A percentile compares a stretch with the other conserved stretches of the same genome.
Evolutionary conservation across 2,888 invertebrate genomes (phyloP).

Genomic region (Odontocerum albicorne): DNA sequence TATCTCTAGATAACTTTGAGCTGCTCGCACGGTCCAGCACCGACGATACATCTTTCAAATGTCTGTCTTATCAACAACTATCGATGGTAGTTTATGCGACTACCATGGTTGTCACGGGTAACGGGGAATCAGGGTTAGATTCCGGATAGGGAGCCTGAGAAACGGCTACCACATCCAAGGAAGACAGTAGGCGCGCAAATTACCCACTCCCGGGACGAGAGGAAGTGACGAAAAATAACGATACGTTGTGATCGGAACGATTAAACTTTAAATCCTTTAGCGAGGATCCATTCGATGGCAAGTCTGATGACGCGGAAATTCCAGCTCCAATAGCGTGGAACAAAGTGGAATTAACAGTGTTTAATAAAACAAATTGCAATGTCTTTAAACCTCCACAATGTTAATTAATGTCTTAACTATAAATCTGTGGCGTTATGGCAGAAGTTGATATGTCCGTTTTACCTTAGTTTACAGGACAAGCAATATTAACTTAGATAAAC

Average conservation of each 20-base stretch:
- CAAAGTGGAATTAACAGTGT: too few relatives aligned
- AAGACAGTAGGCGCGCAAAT: conserved; percentile 71
- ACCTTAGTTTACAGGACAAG: too few relatives aligned
- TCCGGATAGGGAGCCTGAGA: too few relatives aligned
- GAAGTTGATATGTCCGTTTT: too few relatives aligned
- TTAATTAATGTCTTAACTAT: too few relatives aligned
- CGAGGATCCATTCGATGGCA: conserved; percentile 65
- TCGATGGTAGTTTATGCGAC: conserved; percentile 66
- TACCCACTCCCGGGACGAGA: conserved; percentile 62
- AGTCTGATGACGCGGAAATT: conserved; percentile 74
- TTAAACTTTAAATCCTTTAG: conserved; percentile 59
- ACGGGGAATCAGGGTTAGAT: conserved; percentile 77
- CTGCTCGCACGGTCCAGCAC: conserved; percentile 50
- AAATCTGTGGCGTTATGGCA: too few relatives aligned
- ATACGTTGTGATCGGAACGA: conserved; percentile 62
- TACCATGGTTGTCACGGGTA: conserved; percentile 71
- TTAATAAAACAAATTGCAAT: too few relatives aligned
- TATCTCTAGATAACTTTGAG: conserved; percentile 51
- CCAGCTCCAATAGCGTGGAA: conserved; percentile 71
- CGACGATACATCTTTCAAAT: conserved; percentile 65
- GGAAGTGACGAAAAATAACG: conserved; percentile 71
- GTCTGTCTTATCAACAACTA: conserved; percentile 70
- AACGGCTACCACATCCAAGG: conserved; percentile 74
- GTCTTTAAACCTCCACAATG: too few relatives aligned
- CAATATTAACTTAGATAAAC: too few relatives aligned